Evolutionary conservation across 2,888 invertebrate species (phyloP).

Genomic region (Mermis nigrescens): DNA sequence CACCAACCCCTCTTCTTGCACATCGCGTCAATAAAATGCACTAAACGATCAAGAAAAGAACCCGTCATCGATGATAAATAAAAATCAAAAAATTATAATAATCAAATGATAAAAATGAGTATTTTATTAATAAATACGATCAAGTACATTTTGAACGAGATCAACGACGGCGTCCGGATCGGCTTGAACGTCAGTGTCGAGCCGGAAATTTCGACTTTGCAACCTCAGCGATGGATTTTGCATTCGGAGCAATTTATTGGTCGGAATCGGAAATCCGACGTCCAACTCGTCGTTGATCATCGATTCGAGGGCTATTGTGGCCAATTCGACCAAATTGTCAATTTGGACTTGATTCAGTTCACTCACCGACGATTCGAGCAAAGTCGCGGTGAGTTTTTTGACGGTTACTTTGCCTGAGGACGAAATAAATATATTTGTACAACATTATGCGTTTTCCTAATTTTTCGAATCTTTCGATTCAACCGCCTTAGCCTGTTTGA

Average conservation of each 20-base stretch:
- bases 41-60: too few relatives aligned
- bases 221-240: background rate
- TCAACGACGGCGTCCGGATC: background rate
- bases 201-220: background rate
- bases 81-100: too few relatives aligned
- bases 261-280: background rate
- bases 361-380: background rate
- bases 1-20: too few relatives aligned
- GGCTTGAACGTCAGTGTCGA: background rate
- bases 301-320: background rate
- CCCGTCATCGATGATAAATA: too few relatives aligned
- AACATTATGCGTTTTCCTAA: too few relatives aligned
- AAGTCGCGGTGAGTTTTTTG: background rate
- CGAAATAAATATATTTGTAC: too few relatives aligned
- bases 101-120: too few relatives aligned
- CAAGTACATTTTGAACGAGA: background rate
- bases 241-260: background rate
- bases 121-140: too few relatives aligned
- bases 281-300: background rate
- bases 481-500: too few relatives aligned
- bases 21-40: too few relatives aligned
- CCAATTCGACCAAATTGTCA: background rate
- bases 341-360: background rate
- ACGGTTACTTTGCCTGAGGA: background rate
- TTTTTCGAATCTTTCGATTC: too few relatives aligned